Percentiles rank a stretch among this genome's conserved stretches.
Evolutionary conservation across 2,888 invertebrate species (phyloP).

Genomic region (Drosophila imparisetae): DNA sequence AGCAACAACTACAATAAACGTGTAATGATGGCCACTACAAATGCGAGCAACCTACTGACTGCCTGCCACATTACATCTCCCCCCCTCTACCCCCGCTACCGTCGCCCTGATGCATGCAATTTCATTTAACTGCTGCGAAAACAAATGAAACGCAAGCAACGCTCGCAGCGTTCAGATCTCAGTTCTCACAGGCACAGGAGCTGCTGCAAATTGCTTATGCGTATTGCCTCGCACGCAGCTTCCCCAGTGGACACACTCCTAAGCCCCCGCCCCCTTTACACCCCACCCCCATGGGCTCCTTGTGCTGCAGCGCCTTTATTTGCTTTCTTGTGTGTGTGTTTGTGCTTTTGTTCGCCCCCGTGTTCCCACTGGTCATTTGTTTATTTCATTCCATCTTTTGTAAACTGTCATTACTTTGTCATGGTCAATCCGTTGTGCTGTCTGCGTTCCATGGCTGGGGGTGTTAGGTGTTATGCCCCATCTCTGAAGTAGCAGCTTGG

Average conservation of each 20-base stretch:
- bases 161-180: slow-evolving; percentile 22
- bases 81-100: neutral
- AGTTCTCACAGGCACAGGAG: slow-evolving; percentile 38
- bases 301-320: slow-evolving; percentile 34
- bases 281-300: neutral
- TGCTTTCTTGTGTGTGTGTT: slow-evolving; percentile 34
- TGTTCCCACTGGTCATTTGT: slow-evolving; percentile 62
- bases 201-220: slow-evolving; percentile 64
- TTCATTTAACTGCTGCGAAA: slow-evolving; percentile 78
- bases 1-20: slow-evolving; percentile 68
- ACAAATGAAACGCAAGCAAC: slow-evolving; percentile 66
- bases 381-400: slow-evolving; percentile 79
- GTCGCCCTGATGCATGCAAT: slow-evolving; percentile 64
- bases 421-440: slow-evolving; percentile 65
- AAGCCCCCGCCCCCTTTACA: neutral
- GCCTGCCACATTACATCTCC: slow-evolving; percentile 1
- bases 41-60: slow-evolving; percentile 22
- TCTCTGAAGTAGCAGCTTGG: slow-evolving; percentile 50
- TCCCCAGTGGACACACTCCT: slow-evolving; percentile 24
- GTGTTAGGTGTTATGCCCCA: slow-evolving; percentile 13
- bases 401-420: slow-evolving; percentile 78
- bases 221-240: slow-evolving; percentile 44
- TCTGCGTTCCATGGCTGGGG: neutral
- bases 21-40: slow-evolving; percentile 76
- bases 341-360: neutral